Base-by-base conservation (phyloP, 2,888 invertebrate species). In the Bruchidius siliquastri region DNA sequence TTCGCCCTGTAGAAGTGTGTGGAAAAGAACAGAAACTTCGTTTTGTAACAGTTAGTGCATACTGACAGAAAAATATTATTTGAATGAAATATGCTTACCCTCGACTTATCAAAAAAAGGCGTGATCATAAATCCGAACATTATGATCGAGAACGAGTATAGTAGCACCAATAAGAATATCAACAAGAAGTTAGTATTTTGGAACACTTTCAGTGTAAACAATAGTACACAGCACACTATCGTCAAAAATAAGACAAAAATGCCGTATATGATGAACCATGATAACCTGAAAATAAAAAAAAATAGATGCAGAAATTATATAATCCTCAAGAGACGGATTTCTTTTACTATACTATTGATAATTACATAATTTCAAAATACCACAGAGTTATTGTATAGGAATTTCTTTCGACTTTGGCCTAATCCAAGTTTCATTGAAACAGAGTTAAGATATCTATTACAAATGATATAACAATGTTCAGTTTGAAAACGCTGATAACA, bases 81-180 rank as follows among this genome's bases (percentile, higher is more conserved):
- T 74, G 26, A 26, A 26, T n/a, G 8, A 26, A 26, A 26, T 26
- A 26, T 26, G 87, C 90, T 90, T 86, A 94, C 94, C 86, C 93
- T 90, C 69, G 94, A 93, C 83, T 93, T 94, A 82, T 94, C 94
- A 85, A 96, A 95, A 87, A 96, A 95, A 0, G 95, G 94, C 0
- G 95, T 95, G 76, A 96, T 88, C 91, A 94, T 92, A 83, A 95
- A 95, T 69, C 93, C 93, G 78, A 95, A 91, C 85, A 94, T 92
- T 79, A 96, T 94, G 72, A 95, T 92, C 4, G 94, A 93, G 78
- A 94, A 89, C 21, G 94, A 94, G 84, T 95, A 96, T 67, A 95
- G 87, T 74, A 94, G 87, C 82, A 95, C 92, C 82, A 95, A 87
- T 70, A 95, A 86, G 85, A 94, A 95, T 81, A 96, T 91, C 69